Evolutionary conservation across 2,113 vertebrate species (phyloP).

Genomic region (Puffinus mauretanicus): DNA sequence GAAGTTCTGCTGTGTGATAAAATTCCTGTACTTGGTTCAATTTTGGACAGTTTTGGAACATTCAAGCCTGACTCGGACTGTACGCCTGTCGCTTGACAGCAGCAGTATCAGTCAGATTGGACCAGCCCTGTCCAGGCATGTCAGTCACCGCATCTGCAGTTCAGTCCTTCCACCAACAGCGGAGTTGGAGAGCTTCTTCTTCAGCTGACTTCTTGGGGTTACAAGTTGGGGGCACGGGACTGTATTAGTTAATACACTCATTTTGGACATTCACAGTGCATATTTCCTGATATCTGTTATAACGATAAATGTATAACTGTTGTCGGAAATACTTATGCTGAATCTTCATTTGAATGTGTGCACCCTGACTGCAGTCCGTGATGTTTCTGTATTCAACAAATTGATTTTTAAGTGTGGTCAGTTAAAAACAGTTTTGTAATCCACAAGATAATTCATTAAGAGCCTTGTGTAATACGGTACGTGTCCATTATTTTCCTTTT

Average conservation of each 20-base stretch:
- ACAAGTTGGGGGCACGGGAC: background rate
- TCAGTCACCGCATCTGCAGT: background rate
- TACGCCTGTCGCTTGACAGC: background rate
- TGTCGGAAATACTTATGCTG: background rate
- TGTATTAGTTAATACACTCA: background rate
- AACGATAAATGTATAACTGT: background rate
- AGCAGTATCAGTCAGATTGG: background rate
- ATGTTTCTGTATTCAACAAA: background rate
- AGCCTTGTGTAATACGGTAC: background rate
- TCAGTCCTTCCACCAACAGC: background rate
- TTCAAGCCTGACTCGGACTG: background rate
- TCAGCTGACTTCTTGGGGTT: background rate
- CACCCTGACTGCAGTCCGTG: background rate
- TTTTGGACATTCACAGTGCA: fast-evolving
- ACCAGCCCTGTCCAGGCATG: background rate
- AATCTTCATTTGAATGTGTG: background rate
- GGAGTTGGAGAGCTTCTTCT: background rate
- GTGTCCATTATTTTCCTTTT: background rate
- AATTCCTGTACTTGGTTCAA: background rate
- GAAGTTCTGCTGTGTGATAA: background rate
- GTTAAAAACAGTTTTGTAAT: background rate
- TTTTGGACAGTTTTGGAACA: background rate
- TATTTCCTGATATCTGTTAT: background rate
- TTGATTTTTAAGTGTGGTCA: background rate
- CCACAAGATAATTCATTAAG: background rate